These are phyloP conservation scores for Ceratitis capitata DNA, from an alignment of 1,140 invertebrate genomes.

Conservation along the genomic window DNA sequence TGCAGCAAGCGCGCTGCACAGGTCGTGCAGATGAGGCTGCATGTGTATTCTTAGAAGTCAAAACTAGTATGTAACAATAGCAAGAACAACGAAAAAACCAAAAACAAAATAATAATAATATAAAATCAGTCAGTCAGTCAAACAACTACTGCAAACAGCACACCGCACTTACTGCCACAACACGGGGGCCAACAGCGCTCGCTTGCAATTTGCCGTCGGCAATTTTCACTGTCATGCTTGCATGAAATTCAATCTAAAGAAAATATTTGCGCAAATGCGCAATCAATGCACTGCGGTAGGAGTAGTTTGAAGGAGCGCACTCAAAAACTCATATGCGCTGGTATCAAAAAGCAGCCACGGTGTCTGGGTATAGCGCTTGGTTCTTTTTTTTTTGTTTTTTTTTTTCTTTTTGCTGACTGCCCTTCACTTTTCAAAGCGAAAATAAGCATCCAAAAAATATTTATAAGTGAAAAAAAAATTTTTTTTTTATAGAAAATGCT, in stretches of 20 bases:
- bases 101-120: neutral
- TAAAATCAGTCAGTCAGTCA: neutral
- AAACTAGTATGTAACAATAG: neutral
- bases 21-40: neutral
- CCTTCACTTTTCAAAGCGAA: neutral
- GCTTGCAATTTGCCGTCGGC: constrained; percentile 36
- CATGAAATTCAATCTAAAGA: constrained; percentile 39
- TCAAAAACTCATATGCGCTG: neutral
- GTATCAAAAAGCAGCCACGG: neutral
- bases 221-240: constrained; percentile 34
- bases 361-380: neutral
- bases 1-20: neutral
- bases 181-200: neutral
- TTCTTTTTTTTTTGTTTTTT: too few species aligned
- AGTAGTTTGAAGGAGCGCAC: too few species aligned
- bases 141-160: neutral
- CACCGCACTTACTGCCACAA: neutral
- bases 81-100: neutral
- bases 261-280: constrained; percentile 30
- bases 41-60: constrained; percentile 3
- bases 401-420: neutral
- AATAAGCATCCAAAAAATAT: too few species aligned
- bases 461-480: neutral
- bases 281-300: neutral
- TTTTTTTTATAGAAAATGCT: neutral